Percentiles rank a stretch among this genome's conserved stretches.
These are phyloP conservation scores for Dascillus cervinus DNA, from an alignment of 2,888 invertebrate genomes.

Conservation along the genomic window DNA sequence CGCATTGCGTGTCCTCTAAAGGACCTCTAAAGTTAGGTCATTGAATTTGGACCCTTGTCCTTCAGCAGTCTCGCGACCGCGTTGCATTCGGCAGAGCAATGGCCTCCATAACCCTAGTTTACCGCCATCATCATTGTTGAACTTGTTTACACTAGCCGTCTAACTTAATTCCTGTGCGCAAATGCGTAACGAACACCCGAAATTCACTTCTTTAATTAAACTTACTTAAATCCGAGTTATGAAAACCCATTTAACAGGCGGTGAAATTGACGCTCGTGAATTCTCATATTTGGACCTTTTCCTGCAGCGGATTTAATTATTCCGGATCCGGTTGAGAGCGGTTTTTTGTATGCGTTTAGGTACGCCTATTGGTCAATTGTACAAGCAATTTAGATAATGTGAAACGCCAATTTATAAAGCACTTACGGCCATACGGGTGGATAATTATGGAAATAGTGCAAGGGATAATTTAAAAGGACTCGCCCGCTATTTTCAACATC, in stretches of 20 bases:
- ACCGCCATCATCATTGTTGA: constrained; percentile 21
- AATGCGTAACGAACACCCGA: constrained; percentile 12
- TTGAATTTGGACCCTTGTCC: constrained; percentile 46
- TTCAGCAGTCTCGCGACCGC: constrained; percentile 37
- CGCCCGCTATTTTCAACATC: too few relatives aligned
- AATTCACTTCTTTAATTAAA: constrained; percentile 12
- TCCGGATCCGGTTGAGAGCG: too few relatives aligned
- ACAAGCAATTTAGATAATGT: constrained; percentile 12
- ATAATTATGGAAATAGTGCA: too few relatives aligned
- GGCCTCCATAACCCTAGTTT: constrained; percentile 30
- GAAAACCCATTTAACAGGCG: too few relatives aligned
- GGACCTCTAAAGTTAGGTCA: constrained; percentile 46
- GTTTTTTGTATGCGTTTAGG: too few relatives aligned
- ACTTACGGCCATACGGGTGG: constrained; percentile 13
- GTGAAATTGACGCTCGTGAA: too few relatives aligned
- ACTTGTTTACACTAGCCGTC: constrained; percentile 6
- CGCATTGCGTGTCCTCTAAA: constrained; percentile 43
- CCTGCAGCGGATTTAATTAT: too few relatives aligned
- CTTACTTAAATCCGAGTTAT: too few relatives aligned
- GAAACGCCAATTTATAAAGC: constrained; percentile 14
- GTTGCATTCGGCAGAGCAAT: constrained; percentile 37
- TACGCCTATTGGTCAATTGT: constrained; percentile 7
- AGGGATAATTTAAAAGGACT: too few relatives aligned
- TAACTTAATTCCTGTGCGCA: constrained; percentile 6
- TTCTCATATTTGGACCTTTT: too few relatives aligned